phyloP scores from a whole-genome alignment of 64 coral and sea anemone genomes.

The Dendronephthya gigantea region DNA sequence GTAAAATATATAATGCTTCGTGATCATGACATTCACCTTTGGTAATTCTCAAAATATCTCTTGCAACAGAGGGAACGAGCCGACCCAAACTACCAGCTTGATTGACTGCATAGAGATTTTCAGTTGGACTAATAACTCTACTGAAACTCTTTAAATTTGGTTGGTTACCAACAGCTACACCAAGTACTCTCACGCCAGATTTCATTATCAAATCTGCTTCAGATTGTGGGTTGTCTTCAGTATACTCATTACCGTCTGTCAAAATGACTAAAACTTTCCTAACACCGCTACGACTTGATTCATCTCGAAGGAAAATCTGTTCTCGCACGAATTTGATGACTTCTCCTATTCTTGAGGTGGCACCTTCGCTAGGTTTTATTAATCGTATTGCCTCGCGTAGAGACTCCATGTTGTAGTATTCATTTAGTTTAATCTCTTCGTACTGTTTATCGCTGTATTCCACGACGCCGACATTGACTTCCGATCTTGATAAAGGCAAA shows the following conservation, averaged over 20 bases:
- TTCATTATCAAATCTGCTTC: not conserved
- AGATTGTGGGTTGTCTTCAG: not conserved
- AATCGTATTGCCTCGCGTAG: not conserved
- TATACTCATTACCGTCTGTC: not conserved
- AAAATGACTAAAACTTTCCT: not conserved
- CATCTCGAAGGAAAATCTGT: not conserved
- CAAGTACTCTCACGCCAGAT: not conserved
- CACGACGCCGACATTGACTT: not conserved
- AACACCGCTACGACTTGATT: not conserved
- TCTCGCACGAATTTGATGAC: not conserved
- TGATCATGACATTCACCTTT: not conserved
- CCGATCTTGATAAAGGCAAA: not conserved
- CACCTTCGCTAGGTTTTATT: not conserved
- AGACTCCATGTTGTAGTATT: not conserved
- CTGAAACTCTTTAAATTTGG: not conserved
- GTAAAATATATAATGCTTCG: too few relatives aligned
- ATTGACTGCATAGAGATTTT: not conserved
- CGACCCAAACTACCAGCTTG: not conserved
- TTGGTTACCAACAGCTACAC: not conserved
- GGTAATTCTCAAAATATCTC: not conserved
- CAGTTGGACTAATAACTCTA: not conserved
- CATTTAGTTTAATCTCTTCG: not conserved
- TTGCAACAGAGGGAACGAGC: not conserved
- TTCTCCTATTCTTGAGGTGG: not conserved
- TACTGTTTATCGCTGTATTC: conserved; percentile 20